Base-by-base conservation (phyloP, 2,888 invertebrate genomes). In the Drosophila lutescens region DNA sequence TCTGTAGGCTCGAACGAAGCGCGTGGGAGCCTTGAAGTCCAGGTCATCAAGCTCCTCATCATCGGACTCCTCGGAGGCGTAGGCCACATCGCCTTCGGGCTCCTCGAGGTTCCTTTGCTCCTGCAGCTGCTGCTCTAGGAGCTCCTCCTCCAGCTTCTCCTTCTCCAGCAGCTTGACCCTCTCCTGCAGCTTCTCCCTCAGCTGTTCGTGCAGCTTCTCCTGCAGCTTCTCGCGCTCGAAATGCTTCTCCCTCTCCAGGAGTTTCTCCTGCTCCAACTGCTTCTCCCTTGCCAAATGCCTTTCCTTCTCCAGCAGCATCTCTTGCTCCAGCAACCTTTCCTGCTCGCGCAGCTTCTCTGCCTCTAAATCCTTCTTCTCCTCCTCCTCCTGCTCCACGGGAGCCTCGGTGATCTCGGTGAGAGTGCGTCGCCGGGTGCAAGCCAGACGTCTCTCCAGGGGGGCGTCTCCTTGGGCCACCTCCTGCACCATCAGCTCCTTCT, bases 1-100 rank as follows among this genome's bases (percentile, higher is more conserved):
- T 0, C 91, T 90, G 72, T 91, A 92, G 15, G 90, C 87, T 12
- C 92, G 90, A 12, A 91, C 90, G 76, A 92, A 92, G 34, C 90
- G 90, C 2, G 89, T 74, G 4, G 92, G 91, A 4, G 86, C 79
- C 72, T 90, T 91, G 55, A 91, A 89, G 17, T 84, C 81, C 8
- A 82, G 73, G 4, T 70, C 70, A n/a, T 62, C 63, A 43, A 63
- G 63, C 8, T 57, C 68, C 0, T 83, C 78, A 4, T 88, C 30
- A 8, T 30, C 85, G 15, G 81, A 79, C 6, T 80, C 38, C 0
- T 38, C 85, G 9, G 82, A 83, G 4, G 79, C 83, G 51, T 86
- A 82, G 4, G 75, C 78, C 20, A 88, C 85, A 76, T 86, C 89
- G 3, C 17, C 70, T 6, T 40, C 32, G 1, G 23, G 6, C 12